These are phyloP conservation scores for Sinosuthora webbiana DNA, from an alignment of 2,113 vertebrate genomes.

Conservation along the genomic window DNA sequence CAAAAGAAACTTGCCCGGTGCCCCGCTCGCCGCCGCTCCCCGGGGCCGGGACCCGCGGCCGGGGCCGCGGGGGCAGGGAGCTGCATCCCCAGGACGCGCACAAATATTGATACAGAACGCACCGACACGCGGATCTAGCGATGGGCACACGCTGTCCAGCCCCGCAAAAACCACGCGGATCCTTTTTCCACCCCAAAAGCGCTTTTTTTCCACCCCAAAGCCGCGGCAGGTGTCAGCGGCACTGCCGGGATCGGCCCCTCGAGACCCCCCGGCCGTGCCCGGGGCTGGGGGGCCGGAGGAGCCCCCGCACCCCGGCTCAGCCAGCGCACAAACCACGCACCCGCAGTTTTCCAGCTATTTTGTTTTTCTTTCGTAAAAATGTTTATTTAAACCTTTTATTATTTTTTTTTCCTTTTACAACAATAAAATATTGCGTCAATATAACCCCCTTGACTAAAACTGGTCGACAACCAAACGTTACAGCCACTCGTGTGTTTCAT, in stretches of 20 bases:
- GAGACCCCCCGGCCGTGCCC: not conserved
- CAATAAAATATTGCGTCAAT: constrained; percentile 80
- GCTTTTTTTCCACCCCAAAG: not conserved
- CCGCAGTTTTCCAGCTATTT: not conserved
- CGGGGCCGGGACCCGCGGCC: too few relatives aligned
- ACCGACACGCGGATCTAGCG: not conserved
- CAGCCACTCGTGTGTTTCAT: constrained; percentile 70
- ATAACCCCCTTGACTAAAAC: constrained; percentile 79
- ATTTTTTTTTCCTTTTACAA: constrained; percentile 72
- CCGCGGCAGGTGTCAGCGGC: not conserved
- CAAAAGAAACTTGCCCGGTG: constrained; percentile 26
- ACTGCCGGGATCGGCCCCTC: not conserved
- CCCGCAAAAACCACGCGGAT: not conserved
- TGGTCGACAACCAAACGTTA: constrained; percentile 78
- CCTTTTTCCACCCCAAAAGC: not conserved
- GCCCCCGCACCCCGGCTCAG: not conserved
- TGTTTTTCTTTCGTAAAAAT: constrained; percentile 76
- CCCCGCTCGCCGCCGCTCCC: not conserved
- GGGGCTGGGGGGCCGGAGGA: not conserved
- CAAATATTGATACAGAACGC: not conserved
- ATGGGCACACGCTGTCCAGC: not conserved
- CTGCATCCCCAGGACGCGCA: not conserved
- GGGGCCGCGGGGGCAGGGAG: too few relatives aligned
- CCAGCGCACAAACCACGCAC: constrained; percentile 40
- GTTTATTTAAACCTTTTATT: constrained; percentile 75